Evolutionary conservation across 2,888 invertebrate species (phyloP), one percentile per base, ranked within the genome.

Genomic region (Tiphia femorata): DNA sequence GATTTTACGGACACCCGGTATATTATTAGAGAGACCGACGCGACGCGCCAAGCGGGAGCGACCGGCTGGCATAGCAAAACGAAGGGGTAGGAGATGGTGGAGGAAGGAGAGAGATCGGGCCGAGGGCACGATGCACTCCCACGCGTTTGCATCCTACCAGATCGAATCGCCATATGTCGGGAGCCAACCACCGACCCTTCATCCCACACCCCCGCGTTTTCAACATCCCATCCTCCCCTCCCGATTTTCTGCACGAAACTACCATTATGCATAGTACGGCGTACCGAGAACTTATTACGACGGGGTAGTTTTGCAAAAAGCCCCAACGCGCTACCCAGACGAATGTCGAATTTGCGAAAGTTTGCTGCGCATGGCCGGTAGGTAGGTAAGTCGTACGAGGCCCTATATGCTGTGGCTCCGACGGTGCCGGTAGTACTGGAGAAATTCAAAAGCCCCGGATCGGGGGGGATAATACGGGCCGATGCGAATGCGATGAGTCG

Each of bases 1-100:
- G 62, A 80, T 80, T 80, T 80, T 78, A 77, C 74, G 74, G 69
- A 76, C 74, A 76, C 75, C 64, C 63, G 69, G 64, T 77, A 72
- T 73, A 75, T 75, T 76, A 76, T 61, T 61, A 65, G 40, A 33
- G 29, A 14, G 25, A 33, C 12, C 29, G 7, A 12, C 19, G 38
- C 44, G 37, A 41, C 42, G 33, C n/a, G 14, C 17, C 25, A 7
- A 6, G 27, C n/a, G 16, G 14, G 35, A 35, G 42, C 47, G 54
- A 38, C 51, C 51, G 38, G n/a, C n/a, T n/a, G 19, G 17, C 17
- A 19, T 2, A 14, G 21, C 27, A 27, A 35, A 21, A 47, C 35
- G 35, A 27, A 2, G 16, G 3, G 23, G 23, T 16, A 12, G n/a
- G 16, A 25, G 42, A 17, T 8, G 27, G 12, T 14, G 29, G n/a